phyloP scores from a whole-genome alignment of 1,140 invertebrate genomes.

The Nymphalis io region DNA sequence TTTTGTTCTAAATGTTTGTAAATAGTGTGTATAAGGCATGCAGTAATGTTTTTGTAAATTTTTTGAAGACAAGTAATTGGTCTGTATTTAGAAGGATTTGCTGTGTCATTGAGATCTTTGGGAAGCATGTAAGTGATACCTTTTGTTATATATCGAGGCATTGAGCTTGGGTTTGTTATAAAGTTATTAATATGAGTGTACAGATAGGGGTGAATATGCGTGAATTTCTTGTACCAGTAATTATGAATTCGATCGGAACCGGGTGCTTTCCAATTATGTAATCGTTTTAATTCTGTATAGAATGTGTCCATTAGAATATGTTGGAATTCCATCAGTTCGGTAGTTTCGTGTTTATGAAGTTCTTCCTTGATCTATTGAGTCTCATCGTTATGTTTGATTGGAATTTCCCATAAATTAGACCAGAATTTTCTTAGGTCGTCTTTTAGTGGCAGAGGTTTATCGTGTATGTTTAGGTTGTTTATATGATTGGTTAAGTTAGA shows the following conservation, averaged over 20 bases:
- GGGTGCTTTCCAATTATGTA: constrained; percentile 32
- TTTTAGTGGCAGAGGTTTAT: background rate
- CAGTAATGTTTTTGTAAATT: too few relatives aligned
- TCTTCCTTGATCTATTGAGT: background rate
- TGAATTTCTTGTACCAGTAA: constrained; percentile 35
- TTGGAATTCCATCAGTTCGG: background rate
- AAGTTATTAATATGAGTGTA: constrained; percentile 30
- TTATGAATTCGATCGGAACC: constrained; percentile 32
- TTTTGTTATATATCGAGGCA: too few relatives aligned
- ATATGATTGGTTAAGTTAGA: too few relatives aligned
- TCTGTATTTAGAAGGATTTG: constrained; percentile 30
- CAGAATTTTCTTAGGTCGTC: background rate
- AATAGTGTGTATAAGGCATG: too few relatives aligned
- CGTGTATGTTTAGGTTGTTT: background rate
- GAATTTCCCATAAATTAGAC: constrained; percentile 7
- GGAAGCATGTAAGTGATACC: too few relatives aligned
- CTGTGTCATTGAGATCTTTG: too few relatives aligned
- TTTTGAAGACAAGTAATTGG: too few relatives aligned
- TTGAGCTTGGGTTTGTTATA: too few relatives aligned
- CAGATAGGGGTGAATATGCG: constrained; percentile 14
- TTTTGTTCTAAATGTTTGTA: too few relatives aligned
- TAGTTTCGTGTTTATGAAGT: background rate
- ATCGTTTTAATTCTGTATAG: background rate
- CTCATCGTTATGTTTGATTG: background rate
- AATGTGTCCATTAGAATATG: background rate